Base-by-base conservation (phyloP, 2,113 vertebrate species). In the Muscicapa adusta region DNA sequence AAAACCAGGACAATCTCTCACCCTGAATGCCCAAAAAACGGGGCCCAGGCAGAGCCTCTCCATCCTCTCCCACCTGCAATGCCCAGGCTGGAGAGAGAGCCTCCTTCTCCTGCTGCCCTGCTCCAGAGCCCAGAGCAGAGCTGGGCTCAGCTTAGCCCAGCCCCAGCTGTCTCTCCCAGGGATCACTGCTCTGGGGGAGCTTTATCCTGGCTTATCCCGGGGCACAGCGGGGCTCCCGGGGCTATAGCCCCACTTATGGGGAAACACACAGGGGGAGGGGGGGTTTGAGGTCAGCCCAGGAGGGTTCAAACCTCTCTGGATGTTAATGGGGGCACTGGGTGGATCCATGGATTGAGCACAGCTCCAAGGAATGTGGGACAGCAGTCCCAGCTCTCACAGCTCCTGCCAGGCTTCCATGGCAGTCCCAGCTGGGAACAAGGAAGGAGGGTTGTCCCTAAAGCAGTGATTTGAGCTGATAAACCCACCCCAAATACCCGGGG, bases 241-340 rank as follows among this genome's bases (percentile, higher is more conserved):
- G 54, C 1, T 91, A 97, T 96, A 96, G 28, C 84, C 94, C 95
- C 91, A 97, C 87, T 96, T 96, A 96, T 1, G 16, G 28, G 26
- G 33, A 10, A 63, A 0, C 29, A 2, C 15, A 18, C 1, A 6
- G 61, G 29, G 80, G 61, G 62, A 62, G 68, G 38, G 50, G 31
- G 28, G 60, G 38, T 42, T 4, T 56, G 62, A 67, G 67, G 42
- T 28, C 57, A 62, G 2, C 13, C 9, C 60, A 45, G 40, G 13
- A 33, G 33, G 63, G 54, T 48, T 89, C 47, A 48, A 73, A 17
- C 24, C 68, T 68, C 57, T 62, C 4, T 3, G 63, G 26, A 16
- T 40, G 53, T 19, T 47, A 9, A 13, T 5, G 14, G 58, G 33
- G 2, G 54, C 12, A 0, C 50, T 33, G 40, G 33, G 23, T 12